Evolutionary conservation across 2,888 invertebrate genomes (phyloP).

Genomic region (Onthophagus sagittarius): DNA sequence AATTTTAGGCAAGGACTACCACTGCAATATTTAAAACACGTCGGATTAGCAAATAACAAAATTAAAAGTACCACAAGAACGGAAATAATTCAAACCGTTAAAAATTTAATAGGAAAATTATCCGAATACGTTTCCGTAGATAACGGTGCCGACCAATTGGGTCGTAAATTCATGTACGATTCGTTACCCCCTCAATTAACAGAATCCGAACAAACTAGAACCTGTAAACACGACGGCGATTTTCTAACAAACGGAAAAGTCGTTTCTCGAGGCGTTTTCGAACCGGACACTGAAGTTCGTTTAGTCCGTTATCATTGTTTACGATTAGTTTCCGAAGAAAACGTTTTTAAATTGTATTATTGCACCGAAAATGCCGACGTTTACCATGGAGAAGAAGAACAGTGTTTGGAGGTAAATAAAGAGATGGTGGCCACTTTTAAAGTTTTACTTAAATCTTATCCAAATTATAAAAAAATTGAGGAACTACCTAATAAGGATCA

Average conservation of each 20-base stretch:
- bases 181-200: conserved; percentile 78
- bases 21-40: conserved; percentile 67
- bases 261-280: conserved; percentile 56
- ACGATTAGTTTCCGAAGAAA: conserved; percentile 63
- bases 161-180: conserved; percentile 78
- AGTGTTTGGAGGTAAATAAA: conserved; percentile 70
- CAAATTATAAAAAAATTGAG: conserved; percentile 69
- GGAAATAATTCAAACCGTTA: conserved; percentile 54
- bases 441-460: conserved; percentile 69
- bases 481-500: conserved; percentile 64
- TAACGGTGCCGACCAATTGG: conserved; percentile 81
- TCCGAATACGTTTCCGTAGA: conserved; percentile 65
- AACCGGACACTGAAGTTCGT: conserved; percentile 58
- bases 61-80: conserved; percentile 39
- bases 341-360: conserved; percentile 72
- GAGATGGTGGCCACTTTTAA: conserved; percentile 67
- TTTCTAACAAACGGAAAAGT: conserved; percentile 62
- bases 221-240: conserved; percentile 71
- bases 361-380: conserved; percentile 80
- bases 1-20: conserved; percentile 65
- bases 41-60: conserved; percentile 66
- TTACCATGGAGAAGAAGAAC: conserved; percentile 78
- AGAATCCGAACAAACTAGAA: conserved; percentile 60
- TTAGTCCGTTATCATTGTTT: conserved; percentile 56
- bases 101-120: conserved; percentile 57